Conservation (phyloP, 2,113 vertebrate genomes). For the Melanerpes formicivorus region DNA sequence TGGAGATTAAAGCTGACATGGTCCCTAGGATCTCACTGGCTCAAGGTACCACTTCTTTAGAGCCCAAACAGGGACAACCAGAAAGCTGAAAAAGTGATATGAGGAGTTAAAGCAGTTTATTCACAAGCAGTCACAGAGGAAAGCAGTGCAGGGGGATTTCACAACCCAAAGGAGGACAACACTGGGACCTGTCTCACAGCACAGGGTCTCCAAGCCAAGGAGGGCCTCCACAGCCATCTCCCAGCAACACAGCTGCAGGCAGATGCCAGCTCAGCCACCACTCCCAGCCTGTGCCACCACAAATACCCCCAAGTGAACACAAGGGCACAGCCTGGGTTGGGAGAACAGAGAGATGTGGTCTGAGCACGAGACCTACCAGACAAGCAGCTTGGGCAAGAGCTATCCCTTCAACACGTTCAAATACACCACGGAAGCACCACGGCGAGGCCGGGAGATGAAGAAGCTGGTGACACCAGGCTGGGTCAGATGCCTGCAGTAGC, state of each 20-base stretch:
- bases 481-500: neutral
- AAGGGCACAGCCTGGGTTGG: neutral
- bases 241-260: neutral
- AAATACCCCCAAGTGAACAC: neutral
- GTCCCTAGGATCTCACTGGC: neutral
- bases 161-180: neutral
- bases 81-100: neutral
- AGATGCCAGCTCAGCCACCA: neutral
- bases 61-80: neutral
- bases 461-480: neutral
- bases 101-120: neutral
- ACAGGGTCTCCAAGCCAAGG: neutral
- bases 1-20: neutral
- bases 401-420: neutral
- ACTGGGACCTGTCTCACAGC: neutral
- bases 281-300: neutral
- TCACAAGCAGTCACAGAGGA: neutral
- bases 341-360: rapidly evolving
- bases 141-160: neutral
- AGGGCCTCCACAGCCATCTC: neutral
- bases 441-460: neutral
- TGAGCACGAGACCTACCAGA: neutral
- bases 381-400: neutral
- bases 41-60: neutral
- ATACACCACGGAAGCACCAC: neutral